A percentile compares a stretch with the other conserved stretches of the same genome.
Evolutionary conservation across 2,113 vertebrate species (phyloP).

Genomic region (Brevimyrus niger): DNA sequence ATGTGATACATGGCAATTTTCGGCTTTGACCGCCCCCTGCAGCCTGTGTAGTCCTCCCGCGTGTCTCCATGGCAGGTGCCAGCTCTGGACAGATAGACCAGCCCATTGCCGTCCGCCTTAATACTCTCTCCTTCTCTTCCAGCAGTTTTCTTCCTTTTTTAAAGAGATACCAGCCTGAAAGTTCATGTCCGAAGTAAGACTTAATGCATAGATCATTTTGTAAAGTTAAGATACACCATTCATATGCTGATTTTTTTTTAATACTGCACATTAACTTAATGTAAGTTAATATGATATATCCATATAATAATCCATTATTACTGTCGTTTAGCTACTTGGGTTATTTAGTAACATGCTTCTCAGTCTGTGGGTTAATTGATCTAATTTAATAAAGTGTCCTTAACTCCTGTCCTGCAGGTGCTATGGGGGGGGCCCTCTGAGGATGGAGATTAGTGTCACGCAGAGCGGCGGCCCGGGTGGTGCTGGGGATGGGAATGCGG

Average conservation of each 20-base stretch:
- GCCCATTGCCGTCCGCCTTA: background rate
- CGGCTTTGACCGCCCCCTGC: background rate
- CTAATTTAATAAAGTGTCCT: background rate
- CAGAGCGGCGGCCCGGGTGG: background rate
- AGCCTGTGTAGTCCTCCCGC: background rate
- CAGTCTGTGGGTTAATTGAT: background rate
- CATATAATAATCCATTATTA: background rate
- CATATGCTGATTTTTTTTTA: background rate
- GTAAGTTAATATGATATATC: background rate
- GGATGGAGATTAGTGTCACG: background rate
- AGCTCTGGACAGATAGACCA: background rate
- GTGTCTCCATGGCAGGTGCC: background rate
- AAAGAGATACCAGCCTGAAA: background rate
- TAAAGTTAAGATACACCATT: background rate
- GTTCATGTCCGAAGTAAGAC: background rate
- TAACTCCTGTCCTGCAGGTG: background rate
- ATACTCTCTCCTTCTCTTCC: background rate
- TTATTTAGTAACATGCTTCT: background rate
- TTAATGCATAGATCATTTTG: background rate
- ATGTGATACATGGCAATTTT: background rate
- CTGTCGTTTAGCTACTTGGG: background rate
- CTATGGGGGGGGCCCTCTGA: background rate
- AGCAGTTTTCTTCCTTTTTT: background rate
- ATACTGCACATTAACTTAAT: background rate
- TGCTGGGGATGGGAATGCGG: background rate